Conservation (phyloP, 2,797 vertebrate genomes). For the Kryptolebias ocellatus region DNA sequence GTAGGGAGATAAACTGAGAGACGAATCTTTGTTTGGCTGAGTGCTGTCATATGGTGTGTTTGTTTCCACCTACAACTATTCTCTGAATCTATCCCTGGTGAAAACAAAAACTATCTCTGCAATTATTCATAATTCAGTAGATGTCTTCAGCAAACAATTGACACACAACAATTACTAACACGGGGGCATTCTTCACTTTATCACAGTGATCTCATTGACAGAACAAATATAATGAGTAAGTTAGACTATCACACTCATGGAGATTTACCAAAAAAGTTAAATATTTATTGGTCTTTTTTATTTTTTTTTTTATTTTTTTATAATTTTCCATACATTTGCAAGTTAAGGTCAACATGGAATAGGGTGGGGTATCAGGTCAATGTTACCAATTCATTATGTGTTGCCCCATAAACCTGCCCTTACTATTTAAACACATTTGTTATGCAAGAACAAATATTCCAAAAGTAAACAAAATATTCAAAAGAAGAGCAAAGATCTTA, state of each 20-base stretch:
- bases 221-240: constrained; percentile 28
- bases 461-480: constrained; percentile 51
- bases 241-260: constrained; percentile 41
- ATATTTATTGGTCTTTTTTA: constrained; percentile 82
- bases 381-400: constrained; percentile 42
- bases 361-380: constrained; percentile 67
- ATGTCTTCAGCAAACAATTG: constrained; percentile 51
- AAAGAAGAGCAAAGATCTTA: constrained; percentile 60
- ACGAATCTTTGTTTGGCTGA: constrained; percentile 50
- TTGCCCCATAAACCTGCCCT: constrained; percentile 10
- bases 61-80: constrained; percentile 48
- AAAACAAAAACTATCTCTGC: constrained; percentile 41
- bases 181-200: constrained; percentile 32
- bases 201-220: constrained; percentile 19
- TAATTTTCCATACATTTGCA: constrained; percentile 81
- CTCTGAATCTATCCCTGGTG: constrained; percentile 42
- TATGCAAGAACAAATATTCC: constrained; percentile 4
- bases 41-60: constrained; percentile 55
- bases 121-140: constrained; percentile 56
- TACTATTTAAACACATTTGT: constrained; percentile 17
- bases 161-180: constrained; percentile 46
- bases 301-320: constrained; percentile 35
- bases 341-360: constrained; percentile 78
- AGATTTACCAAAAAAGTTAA: constrained; percentile 76
- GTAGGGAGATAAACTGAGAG: constrained; percentile 27